phyloP scores from a whole-genome alignment of 2,888 invertebrate species.

The Sepioteuthis lessoniana region DNA sequence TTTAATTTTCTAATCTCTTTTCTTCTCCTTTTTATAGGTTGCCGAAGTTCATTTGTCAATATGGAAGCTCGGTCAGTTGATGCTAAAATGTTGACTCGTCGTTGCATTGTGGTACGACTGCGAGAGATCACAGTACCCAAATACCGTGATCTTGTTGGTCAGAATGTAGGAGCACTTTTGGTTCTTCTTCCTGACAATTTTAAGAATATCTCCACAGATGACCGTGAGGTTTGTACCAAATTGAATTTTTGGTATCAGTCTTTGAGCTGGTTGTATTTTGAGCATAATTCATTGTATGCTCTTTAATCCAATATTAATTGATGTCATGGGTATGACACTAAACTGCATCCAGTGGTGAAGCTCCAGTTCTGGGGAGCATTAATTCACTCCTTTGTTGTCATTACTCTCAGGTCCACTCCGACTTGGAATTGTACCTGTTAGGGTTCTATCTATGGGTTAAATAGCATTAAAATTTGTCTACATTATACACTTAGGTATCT shows the following conservation, averaged over 20 bases:
- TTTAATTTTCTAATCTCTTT: background rate
- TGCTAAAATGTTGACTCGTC: conserved; percentile 89
- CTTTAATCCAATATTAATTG: background rate
- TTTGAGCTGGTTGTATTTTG: background rate
- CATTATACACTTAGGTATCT: too few species aligned
- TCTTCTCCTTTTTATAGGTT: conserved; percentile 79
- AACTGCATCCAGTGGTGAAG: too few species aligned
- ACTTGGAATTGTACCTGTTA: too few species aligned
- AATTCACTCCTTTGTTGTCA: too few species aligned
- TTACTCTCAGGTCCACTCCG: too few species aligned
- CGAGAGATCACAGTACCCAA: conserved; percentile 87
- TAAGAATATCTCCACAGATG: conserved; percentile 79
- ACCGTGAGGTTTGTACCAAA: conserved; percentile 67
- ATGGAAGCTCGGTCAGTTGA: conserved; percentile 90
- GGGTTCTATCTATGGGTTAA: too few species aligned
- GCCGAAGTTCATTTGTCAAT: conserved; percentile 88
- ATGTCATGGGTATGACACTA: too few species aligned
- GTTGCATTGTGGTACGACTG: conserved; percentile 88
- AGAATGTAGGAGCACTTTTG: conserved; percentile 87
- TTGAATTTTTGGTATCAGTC: background rate
- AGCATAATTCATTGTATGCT: background rate
- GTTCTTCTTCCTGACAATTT: conserved; percentile 87
- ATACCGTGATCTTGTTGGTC: conserved; percentile 71
- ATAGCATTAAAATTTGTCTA: too few species aligned
- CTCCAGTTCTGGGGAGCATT: too few species aligned